Evolutionary conservation across 2,113 vertebrate species (phyloP).

Genomic region (Toxotes jaculatrix): DNA sequence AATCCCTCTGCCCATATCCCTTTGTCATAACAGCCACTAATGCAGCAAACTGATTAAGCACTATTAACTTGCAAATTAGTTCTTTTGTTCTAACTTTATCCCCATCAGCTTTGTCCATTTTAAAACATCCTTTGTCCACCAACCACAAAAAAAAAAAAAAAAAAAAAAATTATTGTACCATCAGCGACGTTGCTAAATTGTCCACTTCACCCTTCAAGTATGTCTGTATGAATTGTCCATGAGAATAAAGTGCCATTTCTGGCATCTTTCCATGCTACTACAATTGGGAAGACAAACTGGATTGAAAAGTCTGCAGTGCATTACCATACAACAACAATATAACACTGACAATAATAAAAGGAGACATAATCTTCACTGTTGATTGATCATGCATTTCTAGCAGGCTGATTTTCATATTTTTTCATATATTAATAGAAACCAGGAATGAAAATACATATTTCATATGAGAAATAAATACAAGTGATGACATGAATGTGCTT

Average conservation of each 20-base stretch:
- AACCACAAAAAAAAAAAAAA: conserved; percentile 25
- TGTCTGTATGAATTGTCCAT: conserved; percentile 35
- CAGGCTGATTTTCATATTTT: conserved; percentile 21
- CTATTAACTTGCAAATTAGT: conserved; percentile 79
- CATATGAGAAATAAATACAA: conserved; percentile 1
- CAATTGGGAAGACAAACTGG: conserved; percentile 46
- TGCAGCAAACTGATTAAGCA: conserved; percentile 76
- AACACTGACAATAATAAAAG: conserved; percentile 29
- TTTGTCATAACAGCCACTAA: conserved; percentile 74
- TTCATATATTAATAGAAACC: conserved; percentile 6
- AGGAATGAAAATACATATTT: conserved; percentile 13
- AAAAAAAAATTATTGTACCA: conserved; percentile 5
- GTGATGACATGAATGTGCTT: conserved; percentile 5
- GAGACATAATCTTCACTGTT: conserved; percentile 4
- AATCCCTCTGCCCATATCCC: conserved; percentile 69
- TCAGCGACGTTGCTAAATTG: conserved; percentile 53
- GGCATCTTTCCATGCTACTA: conserved; percentile 34
- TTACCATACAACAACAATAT: neutral
- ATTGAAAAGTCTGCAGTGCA: conserved; percentile 18
- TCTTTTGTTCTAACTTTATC: conserved; percentile 76
- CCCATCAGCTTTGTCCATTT: conserved; percentile 64
- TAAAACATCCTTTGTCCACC: conserved; percentile 57
- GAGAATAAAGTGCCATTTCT: conserved; percentile 29
- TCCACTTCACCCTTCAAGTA: conserved; percentile 60
- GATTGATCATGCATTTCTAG: conserved; percentile 30